Conservation (phyloP, 2,797 vertebrate species). For the Clarias pachynema region DNA sequence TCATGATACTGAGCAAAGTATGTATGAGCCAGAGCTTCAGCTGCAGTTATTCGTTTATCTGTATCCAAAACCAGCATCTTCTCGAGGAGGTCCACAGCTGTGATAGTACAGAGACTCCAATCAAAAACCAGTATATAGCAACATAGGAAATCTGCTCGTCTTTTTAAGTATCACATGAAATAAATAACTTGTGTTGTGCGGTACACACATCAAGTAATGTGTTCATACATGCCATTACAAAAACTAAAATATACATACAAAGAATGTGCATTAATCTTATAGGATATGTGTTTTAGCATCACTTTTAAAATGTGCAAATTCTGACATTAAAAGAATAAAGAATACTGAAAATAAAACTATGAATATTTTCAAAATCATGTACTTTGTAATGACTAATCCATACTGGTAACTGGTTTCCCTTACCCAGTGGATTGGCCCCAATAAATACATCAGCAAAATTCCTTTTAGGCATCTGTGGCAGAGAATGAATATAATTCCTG, state of each 20-base stretch:
- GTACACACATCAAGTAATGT: neutral
- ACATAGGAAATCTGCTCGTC: neutral
- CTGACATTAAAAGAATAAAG: neutral
- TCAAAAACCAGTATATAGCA: neutral
- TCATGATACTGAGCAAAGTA: slow-evolving; percentile 97
- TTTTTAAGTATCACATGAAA: neutral
- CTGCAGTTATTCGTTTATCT: slow-evolving; percentile 93
- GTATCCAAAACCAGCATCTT: slow-evolving; percentile 99
- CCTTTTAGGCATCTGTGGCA: slow-evolving; percentile 95
- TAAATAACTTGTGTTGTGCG: neutral
- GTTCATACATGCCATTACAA: neutral
- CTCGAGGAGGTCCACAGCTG: slow-evolving; percentile 95
- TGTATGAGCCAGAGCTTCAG: slow-evolving; percentile 88
- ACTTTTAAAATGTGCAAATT: neutral
- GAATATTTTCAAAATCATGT: neutral
- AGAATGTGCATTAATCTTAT: neutral
- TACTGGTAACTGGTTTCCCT: slow-evolving; percentile 18
- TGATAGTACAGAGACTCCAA: neutral
- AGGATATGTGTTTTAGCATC: neutral
- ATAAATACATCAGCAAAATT: slow-evolving; percentile 97
- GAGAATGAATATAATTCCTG: slow-evolving; percentile 94
- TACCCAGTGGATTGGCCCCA: slow-evolving; percentile 95
- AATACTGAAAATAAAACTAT: neutral
- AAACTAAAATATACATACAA: neutral
- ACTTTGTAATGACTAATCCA: neutral